These are phyloP conservation scores for Dromococcyx pavoninus DNA, from an alignment of 2,797 vertebrate genomes.

Conservation along the genomic window DNA sequence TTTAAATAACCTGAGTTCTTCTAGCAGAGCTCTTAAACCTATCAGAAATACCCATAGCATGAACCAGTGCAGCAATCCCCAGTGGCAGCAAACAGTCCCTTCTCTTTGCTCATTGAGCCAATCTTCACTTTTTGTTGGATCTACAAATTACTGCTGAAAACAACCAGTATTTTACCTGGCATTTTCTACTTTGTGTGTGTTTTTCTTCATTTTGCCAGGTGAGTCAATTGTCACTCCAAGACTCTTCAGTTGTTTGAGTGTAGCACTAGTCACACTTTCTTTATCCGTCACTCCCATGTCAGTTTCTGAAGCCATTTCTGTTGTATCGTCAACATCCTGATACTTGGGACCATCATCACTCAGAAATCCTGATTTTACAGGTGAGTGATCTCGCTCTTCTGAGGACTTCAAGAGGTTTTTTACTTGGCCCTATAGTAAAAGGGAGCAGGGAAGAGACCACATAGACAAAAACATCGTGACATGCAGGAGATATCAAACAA, in stretches of 20 bases:
- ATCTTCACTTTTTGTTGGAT: neutral
- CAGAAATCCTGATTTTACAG: slow-evolving; percentile 43
- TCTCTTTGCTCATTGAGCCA: neutral
- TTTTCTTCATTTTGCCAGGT: slow-evolving; percentile 64
- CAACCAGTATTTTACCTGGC: slow-evolving; percentile 81
- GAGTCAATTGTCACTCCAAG: slow-evolving; percentile 85
- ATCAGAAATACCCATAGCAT: neutral
- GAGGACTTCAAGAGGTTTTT: slow-evolving; percentile 82
- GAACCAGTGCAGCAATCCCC: neutral
- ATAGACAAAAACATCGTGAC: neutral
- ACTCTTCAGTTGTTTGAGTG: slow-evolving; percentile 85
- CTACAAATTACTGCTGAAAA: neutral
- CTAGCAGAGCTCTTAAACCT: neutral
- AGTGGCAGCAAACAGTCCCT: neutral
- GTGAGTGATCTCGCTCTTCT: slow-evolving; percentile 54
- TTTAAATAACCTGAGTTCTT: neutral
- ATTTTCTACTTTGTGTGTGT: slow-evolving; percentile 80
- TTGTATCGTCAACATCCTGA: slow-evolving; percentile 29
- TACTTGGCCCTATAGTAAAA: slow-evolving; percentile 83
- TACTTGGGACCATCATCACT: slow-evolving; percentile 5
- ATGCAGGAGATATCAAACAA: neutral
- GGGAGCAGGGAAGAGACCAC: neutral
- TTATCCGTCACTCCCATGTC: slow-evolving; percentile 33
- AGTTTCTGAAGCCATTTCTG: slow-evolving; percentile 32
- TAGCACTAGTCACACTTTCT: slow-evolving; percentile 84